Evolutionary conservation across 2,113 vertebrate genomes (phyloP).

Genomic region (Redunca redunca): DNA sequence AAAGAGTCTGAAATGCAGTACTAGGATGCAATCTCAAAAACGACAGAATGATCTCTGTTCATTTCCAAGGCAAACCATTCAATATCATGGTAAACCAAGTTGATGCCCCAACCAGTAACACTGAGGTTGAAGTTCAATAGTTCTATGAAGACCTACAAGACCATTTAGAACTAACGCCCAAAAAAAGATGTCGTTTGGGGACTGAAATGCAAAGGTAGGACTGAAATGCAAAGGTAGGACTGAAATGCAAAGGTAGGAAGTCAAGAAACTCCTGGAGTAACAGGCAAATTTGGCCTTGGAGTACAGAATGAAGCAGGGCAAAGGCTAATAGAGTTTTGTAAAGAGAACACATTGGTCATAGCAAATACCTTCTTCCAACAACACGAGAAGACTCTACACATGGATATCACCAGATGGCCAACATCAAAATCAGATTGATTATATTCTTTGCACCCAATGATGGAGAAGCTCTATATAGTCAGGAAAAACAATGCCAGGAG

Average conservation of each 20-base stretch:
- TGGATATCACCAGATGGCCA: background rate
- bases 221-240: too few species aligned
- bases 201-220: background rate
- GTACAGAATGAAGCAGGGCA: too few species aligned
- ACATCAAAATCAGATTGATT: background rate
- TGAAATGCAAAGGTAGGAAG: background rate
- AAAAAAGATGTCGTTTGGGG: background rate
- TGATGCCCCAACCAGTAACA: fast-evolving
- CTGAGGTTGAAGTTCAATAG: background rate
- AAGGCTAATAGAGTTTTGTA: too few species aligned
- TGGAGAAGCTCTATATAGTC: too few species aligned
- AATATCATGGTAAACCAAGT: background rate
- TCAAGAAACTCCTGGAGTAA: background rate
- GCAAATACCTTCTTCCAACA: background rate
- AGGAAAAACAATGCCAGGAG: too few species aligned
- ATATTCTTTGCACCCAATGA: background rate
- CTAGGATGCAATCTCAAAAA: background rate
- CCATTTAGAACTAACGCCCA: background rate
- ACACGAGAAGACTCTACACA: background rate
- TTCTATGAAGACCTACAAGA: background rate
- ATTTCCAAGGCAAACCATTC: background rate
- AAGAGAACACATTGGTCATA: too few species aligned
- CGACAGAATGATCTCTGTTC: background rate
- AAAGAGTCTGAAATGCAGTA: background rate
- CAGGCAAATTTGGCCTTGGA: background rate